Evolutionary conservation across 2,888 invertebrate genomes (phyloP), one percentile per base, ranked within the genome.

Genomic region (Drosophila monieri): DNA sequence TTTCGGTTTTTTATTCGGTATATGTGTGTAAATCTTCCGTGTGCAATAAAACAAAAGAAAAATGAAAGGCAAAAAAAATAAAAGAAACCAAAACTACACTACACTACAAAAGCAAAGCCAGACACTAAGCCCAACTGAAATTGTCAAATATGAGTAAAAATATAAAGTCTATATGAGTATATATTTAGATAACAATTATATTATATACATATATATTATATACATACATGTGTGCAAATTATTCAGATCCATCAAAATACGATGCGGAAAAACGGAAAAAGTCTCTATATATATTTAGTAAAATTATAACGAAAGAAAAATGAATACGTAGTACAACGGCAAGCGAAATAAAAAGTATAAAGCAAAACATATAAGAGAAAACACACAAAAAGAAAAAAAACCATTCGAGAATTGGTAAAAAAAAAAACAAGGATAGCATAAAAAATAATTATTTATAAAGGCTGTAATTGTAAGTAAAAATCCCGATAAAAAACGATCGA

Each of bases 381-480:
- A 37, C 67, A 39, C 47, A 58, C 43, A 69, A 68, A 66, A 72
- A 35, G 12, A 35, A 2, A 27, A 27, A 27, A 27, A 27, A 27
- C 8, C 9, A 27, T 64, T 62, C 44, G 32, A 78, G 48, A 78
- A 64, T 51, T 27, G 43, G 25, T 10, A 35, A 58, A 60, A 18
- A 51, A 41, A 57, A 64, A 58, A 58, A 23, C 21, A 55, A 71
- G 68, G 76, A 68, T 71, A 78, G 77, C 73, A 68, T 65, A 72
- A 75, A 80, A 85, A 80, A 80, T 81, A 83, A 87, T 88, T 89
- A 89, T 83, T 89, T 90, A 90, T 90, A 90, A 90, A 90, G 91
- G 90, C 90, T 90, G 90, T 90, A 90, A 90, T 91, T 91, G 90
- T 90, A 91, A 91, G 91, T 89, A 88, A 76, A 73, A 60, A 66